phyloP scores from a whole-genome alignment of 2,797 vertebrate genomes.

The Parauchenoglanis punctatus region DNA sequence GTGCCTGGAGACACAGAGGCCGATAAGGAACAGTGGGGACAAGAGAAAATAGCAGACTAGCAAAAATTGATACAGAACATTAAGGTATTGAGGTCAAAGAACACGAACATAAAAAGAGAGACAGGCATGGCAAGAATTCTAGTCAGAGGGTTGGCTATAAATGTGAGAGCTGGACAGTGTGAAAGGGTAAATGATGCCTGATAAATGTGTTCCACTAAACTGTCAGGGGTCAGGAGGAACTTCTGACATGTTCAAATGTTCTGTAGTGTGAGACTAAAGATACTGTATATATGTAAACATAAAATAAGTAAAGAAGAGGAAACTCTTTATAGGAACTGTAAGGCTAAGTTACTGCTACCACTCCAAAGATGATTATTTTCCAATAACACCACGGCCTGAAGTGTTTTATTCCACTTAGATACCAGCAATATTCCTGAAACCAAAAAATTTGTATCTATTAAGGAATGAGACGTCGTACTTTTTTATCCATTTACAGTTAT shows the following conservation, averaged over 20 bases:
- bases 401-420: too few relatives aligned
- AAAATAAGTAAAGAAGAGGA: background rate
- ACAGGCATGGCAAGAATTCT: background rate
- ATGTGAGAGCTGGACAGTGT: background rate
- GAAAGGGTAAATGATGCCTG: background rate
- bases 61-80: conserved; percentile 5
- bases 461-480: background rate
- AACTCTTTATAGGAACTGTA: background rate
- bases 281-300: background rate
- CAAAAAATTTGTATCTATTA: background rate
- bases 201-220: background rate
- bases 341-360: background rate
- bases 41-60: conserved; percentile 10
- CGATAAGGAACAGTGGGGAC: conserved; percentile 2
- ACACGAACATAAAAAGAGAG: background rate
- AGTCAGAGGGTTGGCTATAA: background rate
- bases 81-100: background rate
- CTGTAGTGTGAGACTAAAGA: background rate
- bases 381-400: background rate
- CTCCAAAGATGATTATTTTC: background rate
- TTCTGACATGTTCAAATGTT: background rate
- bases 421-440: background rate
- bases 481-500: background rate
- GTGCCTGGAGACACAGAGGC: conserved; percentile 74
- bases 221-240: background rate